These are phyloP conservation scores for Peromyscus eremicus DNA, from an alignment of 2,797 vertebrate species.

Conservation along the genomic window DNA sequence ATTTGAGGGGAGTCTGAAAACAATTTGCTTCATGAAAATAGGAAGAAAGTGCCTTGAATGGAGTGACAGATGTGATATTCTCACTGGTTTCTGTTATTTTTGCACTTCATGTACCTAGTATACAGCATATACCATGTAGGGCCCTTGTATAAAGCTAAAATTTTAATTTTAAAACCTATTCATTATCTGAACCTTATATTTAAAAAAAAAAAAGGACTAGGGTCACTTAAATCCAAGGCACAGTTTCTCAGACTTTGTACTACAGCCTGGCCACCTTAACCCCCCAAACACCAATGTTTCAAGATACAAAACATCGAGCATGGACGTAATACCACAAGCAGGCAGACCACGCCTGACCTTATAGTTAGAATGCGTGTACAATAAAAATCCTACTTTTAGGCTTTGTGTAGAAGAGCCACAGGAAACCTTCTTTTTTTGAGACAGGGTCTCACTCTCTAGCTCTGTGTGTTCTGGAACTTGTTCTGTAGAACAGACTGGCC, in stretches of 20 bases:
- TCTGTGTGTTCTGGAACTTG: background rate
- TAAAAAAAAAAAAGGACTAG: background rate
- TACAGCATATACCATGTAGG: background rate
- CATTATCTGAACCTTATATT: background rate
- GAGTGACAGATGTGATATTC: background rate
- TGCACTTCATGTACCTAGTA: background rate
- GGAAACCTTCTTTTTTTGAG: background rate
- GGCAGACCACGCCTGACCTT: background rate
- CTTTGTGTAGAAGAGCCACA: too few relatives aligned
- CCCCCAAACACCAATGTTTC: background rate
- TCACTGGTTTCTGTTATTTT: background rate
- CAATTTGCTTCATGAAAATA: background rate
- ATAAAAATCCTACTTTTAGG: background rate
- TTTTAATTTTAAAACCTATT: conserved; percentile 31
- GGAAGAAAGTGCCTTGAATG: background rate
- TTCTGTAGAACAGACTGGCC: background rate
- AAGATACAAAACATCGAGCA: background rate
- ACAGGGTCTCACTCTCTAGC: background rate
- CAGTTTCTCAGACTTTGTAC: background rate
- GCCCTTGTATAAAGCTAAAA: background rate
- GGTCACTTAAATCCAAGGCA: background rate
- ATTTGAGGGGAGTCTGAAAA: background rate
- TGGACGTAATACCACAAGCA: too few relatives aligned
- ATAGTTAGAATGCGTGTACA: background rate
- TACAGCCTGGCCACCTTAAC: background rate